Percentiles rank a stretch among this genome's conserved stretches.
Conservation (phyloP, 2,888 invertebrate species). For the Lapara coniferarum region DNA sequence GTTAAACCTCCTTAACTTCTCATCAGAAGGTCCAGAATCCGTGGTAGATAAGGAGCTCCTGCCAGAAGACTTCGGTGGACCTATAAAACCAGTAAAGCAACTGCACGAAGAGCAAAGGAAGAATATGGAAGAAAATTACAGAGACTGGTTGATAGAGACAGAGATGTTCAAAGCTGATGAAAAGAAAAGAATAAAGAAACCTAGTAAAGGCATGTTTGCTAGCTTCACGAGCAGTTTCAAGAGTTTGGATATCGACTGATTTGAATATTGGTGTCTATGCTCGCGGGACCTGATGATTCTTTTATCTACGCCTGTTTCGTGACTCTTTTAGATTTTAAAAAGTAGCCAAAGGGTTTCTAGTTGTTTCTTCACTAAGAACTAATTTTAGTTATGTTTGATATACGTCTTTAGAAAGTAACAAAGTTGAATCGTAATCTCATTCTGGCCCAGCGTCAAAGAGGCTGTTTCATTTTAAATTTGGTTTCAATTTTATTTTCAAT, state of each 20-base stretch:
- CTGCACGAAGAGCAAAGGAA: conserved; percentile 83
- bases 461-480: neutral
- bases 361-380: conserved; percentile 5
- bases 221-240: conserved; percentile 79
- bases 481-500: neutral
- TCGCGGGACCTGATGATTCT: conserved; percentile 54
- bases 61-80: conserved; percentile 85
- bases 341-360: conserved; percentile 16
- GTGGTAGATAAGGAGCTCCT: conserved; percentile 73
- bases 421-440: neutral
- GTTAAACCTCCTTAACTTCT: conserved; percentile 84
- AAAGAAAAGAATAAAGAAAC: conserved; percentile 75
- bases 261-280: conserved; percentile 33
- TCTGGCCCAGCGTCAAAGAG: neutral
- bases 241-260: conserved; percentile 77
- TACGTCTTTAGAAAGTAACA: too few relatives aligned
- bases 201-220: conserved; percentile 78
- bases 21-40: conserved; percentile 77
- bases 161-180: conserved; percentile 82
- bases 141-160: conserved; percentile 85
- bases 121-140: conserved; percentile 83
- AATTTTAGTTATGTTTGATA: neutral
- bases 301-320: conserved; percentile 25
- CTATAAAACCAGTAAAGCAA: conserved; percentile 76
- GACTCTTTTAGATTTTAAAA: conserved; percentile 5